phyloP scores from a whole-genome alignment of 2,888 invertebrate species.

The Brachynemurus nebulosus region DNA sequence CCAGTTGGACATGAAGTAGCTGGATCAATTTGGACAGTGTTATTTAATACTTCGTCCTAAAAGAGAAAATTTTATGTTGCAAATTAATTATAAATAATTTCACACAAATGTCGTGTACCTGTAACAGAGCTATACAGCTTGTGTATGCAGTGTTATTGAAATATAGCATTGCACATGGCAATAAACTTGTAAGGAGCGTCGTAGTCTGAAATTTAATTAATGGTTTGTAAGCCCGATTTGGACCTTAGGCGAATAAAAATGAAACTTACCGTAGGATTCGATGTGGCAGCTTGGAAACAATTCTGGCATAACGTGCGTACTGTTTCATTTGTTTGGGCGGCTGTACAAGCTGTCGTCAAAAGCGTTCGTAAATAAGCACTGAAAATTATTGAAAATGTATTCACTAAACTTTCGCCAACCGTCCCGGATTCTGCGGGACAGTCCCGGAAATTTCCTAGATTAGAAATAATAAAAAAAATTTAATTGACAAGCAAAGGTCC shows the following conservation, averaged over 20 bases:
- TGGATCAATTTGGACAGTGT: constrained; percentile 2
- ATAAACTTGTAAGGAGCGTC: not conserved
- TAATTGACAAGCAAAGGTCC: no score
- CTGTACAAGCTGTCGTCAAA: not conserved
- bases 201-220: not conserved
- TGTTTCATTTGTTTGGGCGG: not conserved
- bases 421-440: no score
- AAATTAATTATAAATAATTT: no score
- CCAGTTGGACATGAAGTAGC: constrained; percentile 7
- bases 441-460: no score
- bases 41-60: no score
- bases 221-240: not conserved
- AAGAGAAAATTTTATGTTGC: no score
- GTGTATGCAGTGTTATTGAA: not conserved
- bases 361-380: not conserved
- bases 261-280: not conserved
- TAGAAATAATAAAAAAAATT: no score
- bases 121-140: not conserved
- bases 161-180: not conserved
- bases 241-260: not conserved
- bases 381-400: not conserved
- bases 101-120: no score
- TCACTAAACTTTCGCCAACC: no score
- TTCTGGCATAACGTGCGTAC: not conserved
- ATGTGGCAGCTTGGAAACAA: constrained; percentile 4